A percentile compares a stretch with the other conserved stretches of the same genome.
phyloP scores from a whole-genome alignment of 2,888 invertebrate species.

The Oscheius onirici region DNA sequence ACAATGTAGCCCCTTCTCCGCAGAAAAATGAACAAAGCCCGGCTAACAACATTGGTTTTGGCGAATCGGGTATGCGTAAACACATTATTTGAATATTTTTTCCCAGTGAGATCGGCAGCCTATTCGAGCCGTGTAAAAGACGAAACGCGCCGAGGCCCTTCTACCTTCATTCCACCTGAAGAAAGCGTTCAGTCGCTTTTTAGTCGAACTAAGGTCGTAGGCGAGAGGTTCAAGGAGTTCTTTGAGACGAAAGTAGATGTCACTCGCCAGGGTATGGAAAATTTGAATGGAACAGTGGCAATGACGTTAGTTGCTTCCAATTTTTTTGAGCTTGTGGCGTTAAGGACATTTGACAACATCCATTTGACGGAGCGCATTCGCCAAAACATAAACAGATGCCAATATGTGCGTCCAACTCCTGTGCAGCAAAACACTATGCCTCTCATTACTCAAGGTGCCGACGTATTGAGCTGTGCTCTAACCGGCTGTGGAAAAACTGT shows the following conservation, averaged over 20 bases:
- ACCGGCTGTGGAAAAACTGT: background rate
- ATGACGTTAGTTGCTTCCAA: slow-evolving; percentile 18
- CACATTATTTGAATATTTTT: no score
- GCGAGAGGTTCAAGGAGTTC: slow-evolving; percentile 43
- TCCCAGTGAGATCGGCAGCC: background rate
- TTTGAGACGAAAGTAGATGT: slow-evolving; percentile 49
- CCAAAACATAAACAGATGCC: slow-evolving; percentile 82
- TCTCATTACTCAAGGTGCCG: slow-evolving; percentile 77
- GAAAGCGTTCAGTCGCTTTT: slow-evolving; percentile 11
- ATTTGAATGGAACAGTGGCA: background rate
- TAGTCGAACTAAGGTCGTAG: background rate
- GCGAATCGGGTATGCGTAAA: no score
- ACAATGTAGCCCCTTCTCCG: no score
- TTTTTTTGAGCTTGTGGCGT: background rate
- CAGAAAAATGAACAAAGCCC: no score
- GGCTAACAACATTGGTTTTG: no score
- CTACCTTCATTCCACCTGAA: slow-evolving; percentile 27
- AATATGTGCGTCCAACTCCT: slow-evolving; percentile 87
- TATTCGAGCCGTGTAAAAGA: background rate
- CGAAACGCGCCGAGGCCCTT: background rate
- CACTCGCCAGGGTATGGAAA: background rate
- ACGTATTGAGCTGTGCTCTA: background rate
- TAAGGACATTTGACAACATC: slow-evolving; percentile 79
- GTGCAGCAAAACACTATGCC: slow-evolving; percentile 92
- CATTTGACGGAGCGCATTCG: slow-evolving; percentile 80